A percentile compares a stretch with the other conserved stretches of the same genome.
These are phyloP conservation scores for Anagyrus pseudococci DNA, from an alignment of 2,888 invertebrate genomes.

Conservation along the genomic window DNA sequence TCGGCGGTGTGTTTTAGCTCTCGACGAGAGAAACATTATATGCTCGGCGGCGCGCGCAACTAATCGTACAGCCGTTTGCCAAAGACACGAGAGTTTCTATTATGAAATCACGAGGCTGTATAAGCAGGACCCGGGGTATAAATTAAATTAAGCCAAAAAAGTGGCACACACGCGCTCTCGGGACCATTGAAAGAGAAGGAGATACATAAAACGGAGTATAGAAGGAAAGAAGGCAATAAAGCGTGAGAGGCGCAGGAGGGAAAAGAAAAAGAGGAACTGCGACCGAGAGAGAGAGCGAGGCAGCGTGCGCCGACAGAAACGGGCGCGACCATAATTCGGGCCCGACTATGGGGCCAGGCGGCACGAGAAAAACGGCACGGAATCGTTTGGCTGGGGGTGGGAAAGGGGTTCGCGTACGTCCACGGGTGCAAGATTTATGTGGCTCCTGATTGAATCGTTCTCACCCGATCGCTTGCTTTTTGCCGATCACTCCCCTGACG, in stretches of 20 bases:
- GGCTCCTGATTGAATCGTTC: constrained; percentile 63
- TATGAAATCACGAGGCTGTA: no score
- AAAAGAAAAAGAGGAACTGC: neutral
- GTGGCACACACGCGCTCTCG: constrained; percentile 22
- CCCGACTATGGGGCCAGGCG: constrained; percentile 31
- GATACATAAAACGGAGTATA: constrained; percentile 16
- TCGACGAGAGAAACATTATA: no score
- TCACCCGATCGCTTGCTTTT: constrained; percentile 62
- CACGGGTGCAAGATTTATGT: constrained; percentile 61
- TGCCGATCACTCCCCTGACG: constrained; percentile 49
- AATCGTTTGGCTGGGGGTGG: constrained; percentile 42
- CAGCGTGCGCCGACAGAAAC: constrained; percentile 24
- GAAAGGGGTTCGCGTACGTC: no score
- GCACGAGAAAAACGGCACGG: constrained; percentile 29
- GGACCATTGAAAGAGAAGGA: constrained; percentile 34
- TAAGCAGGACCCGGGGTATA: constrained; percentile 24
- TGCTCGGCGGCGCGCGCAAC: no score
- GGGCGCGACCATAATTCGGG: no score
- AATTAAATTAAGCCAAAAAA: constrained; percentile 36
- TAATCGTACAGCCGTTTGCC: no score
- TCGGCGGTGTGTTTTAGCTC: no score
- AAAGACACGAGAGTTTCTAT: no score
- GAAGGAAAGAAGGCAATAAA: constrained; percentile 21
- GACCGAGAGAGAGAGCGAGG: constrained; percentile 27
- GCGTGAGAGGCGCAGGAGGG: neutral